These are phyloP conservation scores for Dendrolimus pini DNA, from an alignment of 2,888 invertebrate genomes.

Conservation along the genomic window DNA sequence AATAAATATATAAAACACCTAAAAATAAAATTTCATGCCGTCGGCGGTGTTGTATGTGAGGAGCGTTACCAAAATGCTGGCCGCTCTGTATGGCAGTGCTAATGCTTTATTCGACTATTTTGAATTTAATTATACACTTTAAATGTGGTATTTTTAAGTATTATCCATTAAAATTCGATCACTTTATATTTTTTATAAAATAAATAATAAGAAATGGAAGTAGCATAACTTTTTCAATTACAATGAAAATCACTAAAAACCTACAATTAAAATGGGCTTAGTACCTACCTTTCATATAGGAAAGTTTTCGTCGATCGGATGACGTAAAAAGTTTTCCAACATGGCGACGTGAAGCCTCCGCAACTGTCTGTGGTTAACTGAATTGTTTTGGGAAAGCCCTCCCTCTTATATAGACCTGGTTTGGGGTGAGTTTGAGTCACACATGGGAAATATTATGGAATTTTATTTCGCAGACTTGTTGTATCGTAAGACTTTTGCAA, in stretches of 20 bases:
- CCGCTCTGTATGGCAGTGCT: too few species aligned
- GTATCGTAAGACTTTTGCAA: background rate
- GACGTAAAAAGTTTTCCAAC: conserved; percentile 61
- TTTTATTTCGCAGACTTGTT: background rate
- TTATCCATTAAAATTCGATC: too few species aligned
- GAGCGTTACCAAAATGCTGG: too few species aligned
- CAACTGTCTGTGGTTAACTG: conserved; percentile 24
- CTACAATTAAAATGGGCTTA: background rate
- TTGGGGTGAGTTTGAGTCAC: conserved; percentile 23
- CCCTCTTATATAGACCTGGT: conserved; percentile 42
- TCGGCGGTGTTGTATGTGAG: too few species aligned
- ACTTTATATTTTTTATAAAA: too few species aligned
- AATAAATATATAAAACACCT: too few species aligned
- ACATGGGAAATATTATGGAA: conserved; percentile 22
- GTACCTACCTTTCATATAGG: conserved; percentile 46
- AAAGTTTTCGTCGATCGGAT: conserved; percentile 38
- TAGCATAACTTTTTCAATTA: too few species aligned
- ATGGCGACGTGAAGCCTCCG: conserved; percentile 20
- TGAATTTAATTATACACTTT: too few species aligned
- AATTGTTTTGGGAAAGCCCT: conserved; percentile 36
- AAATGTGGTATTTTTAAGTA: too few species aligned
- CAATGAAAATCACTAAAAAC: background rate
- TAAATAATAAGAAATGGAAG: too few species aligned
- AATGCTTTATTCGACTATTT: too few species aligned
- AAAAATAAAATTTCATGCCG: too few species aligned